phyloP scores from a whole-genome alignment of 2,797 vertebrate species.

The Syngnathus acus region DNA sequence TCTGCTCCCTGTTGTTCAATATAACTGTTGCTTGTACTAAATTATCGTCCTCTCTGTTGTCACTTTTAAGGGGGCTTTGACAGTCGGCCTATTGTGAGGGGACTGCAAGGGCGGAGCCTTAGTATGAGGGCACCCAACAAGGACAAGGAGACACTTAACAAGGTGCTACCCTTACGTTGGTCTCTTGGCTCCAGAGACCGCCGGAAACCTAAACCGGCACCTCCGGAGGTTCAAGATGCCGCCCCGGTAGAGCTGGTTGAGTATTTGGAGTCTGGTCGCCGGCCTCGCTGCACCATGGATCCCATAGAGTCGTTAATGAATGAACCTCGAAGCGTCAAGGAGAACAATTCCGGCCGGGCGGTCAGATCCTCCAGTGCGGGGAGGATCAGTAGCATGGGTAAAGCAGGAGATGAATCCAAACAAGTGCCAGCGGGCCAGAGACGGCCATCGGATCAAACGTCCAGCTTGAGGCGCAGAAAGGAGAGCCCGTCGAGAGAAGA shows the following conservation, averaged over 20 bases:
- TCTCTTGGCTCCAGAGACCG: constrained; percentile 76
- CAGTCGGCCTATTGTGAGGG: constrained; percentile 63
- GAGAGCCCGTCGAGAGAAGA: constrained; percentile 41
- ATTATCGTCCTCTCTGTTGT: constrained; percentile 14
- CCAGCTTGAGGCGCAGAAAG: constrained; percentile 53
- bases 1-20: no score
- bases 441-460: constrained; percentile 34
- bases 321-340: constrained; percentile 17
- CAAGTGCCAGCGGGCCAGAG: constrained; percentile 53
- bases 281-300: constrained; percentile 78
- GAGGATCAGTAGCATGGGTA: constrained; percentile 44
- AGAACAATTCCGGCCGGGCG: constrained; percentile 5
- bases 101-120: constrained; percentile 73
- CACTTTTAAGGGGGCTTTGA: constrained; percentile 68
- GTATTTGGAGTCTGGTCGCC: constrained; percentile 82
- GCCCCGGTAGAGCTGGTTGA: constrained; percentile 76
- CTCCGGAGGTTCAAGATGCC: constrained; percentile 22
- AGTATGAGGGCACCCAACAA: constrained; percentile 76
- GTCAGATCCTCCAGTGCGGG: constrained; percentile 33
- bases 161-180: constrained; percentile 75
- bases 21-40: not conserved
- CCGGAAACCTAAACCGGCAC: constrained; percentile 38
- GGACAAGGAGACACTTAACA: constrained; percentile 64
- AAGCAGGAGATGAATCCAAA: constrained; percentile 12
- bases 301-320: constrained; percentile 70